A percentile compares a stretch with the other conserved stretches of the same genome.
These are phyloP conservation scores for Chaetoderma sp. DNA, from an alignment of 2,888 invertebrate species.

Conservation along the genomic window DNA sequence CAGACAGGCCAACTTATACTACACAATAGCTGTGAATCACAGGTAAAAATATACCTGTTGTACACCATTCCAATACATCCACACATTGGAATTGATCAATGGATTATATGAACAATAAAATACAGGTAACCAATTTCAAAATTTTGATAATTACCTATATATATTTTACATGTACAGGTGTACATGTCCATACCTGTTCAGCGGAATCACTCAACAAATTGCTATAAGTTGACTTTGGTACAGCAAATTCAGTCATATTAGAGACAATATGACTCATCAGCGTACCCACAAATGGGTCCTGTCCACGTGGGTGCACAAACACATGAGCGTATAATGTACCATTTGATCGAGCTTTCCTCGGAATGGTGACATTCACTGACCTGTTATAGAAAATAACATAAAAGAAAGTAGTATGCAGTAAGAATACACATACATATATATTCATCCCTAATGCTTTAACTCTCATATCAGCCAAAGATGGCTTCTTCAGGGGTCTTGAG, in stretches of 20 bases:
- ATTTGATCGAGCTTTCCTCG: constrained; percentile 82
- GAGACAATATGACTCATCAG: constrained; percentile 76
- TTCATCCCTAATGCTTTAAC: no score
- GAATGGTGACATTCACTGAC: constrained; percentile 78
- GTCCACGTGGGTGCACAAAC: constrained; percentile 73
- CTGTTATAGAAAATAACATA: constrained; percentile 70
- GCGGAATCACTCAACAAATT: constrained; percentile 66
- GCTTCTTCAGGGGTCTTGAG: no score
- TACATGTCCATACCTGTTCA: not conserved
- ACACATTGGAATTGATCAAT: no score
- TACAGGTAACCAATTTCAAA: not conserved
- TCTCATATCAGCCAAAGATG: no score
- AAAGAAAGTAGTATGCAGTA: not conserved
- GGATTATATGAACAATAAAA: no score
- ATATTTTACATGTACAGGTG: not conserved
- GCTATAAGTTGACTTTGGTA: constrained; percentile 79
- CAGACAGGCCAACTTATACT: no score
- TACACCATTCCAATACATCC: no score
- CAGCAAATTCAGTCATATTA: constrained; percentile 79
- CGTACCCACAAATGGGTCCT: constrained; percentile 73
- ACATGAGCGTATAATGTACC: constrained; percentile 87
- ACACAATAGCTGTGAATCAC: no score
- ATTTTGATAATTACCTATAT: not conserved
- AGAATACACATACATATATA: no score
- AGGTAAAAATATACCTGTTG: no score